A percentile compares a stretch with the other conserved stretches of the same genome.
Conservation (phyloP, 1,140 invertebrate genomes). For the Kradibia gibbosae region DNA sequence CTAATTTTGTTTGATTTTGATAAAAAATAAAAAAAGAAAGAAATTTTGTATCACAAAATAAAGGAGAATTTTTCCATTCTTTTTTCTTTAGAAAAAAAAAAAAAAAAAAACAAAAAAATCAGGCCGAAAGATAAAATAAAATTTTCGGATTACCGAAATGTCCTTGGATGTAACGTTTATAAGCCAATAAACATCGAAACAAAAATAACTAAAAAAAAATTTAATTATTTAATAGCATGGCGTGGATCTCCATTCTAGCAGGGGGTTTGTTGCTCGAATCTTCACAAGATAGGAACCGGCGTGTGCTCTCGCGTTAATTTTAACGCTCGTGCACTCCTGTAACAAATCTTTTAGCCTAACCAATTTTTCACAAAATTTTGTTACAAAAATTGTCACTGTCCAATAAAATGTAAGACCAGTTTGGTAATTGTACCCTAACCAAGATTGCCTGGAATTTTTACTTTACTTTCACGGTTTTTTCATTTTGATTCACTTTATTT, state of each 20-base stretch:
- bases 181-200: slow-evolving; percentile 54
- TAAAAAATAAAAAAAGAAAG: slow-evolving; percentile 61
- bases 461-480: slow-evolving; percentile 52
- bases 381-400: slow-evolving; percentile 72
- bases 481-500: slow-evolving; percentile 52
- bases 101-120: slow-evolving; percentile 27
- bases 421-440: slow-evolving; percentile 68
- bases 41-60: slow-evolving; percentile 47
- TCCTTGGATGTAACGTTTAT: slow-evolving; percentile 37
- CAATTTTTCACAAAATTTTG: slow-evolving; percentile 69
- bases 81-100: slow-evolving; percentile 26
- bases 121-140: slow-evolving; percentile 32
- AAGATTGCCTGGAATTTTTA: slow-evolving; percentile 59
- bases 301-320: slow-evolving; percentile 56
- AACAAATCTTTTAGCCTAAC: slow-evolving; percentile 71
- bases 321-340: slow-evolving; percentile 66
- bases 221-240: slow-evolving; percentile 59
- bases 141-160: slow-evolving; percentile 41
- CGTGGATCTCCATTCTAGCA: slow-evolving; percentile 66
- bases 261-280: slow-evolving; percentile 72
- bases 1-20: slow-evolving; percentile 74
- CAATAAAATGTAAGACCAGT: slow-evolving; percentile 67
- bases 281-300: slow-evolving; percentile 73
- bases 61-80: slow-evolving; percentile 36
- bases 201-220: slow-evolving; percentile 59